Evolutionary conservation across 1,140 invertebrate genomes (phyloP).

Genomic region (Ephestia elutella): DNA sequence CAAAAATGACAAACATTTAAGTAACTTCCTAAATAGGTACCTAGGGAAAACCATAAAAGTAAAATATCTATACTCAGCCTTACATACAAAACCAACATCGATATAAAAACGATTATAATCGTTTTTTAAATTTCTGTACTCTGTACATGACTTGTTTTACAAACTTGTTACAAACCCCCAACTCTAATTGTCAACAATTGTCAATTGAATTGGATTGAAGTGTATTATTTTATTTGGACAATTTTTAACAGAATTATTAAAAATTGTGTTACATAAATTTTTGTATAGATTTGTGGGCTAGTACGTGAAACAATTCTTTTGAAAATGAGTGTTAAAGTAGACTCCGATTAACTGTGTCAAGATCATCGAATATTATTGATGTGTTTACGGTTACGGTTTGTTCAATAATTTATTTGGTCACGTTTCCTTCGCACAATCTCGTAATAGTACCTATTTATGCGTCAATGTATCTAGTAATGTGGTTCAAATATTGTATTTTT

Average conservation of each 20-base stretch:
- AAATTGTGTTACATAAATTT: background rate
- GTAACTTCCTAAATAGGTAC: no score
- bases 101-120: no score
- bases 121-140: no score
- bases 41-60: no score
- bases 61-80: no score
- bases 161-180: no score
- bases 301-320: background rate
- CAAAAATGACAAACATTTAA: no score
- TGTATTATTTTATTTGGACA: background rate
- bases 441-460: background rate
- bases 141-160: no score
- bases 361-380: constrained; percentile 37
- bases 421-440: constrained; percentile 26
- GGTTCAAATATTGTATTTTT: no score
- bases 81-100: no score
- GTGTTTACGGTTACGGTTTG: constrained; percentile 60
- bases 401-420: constrained; percentile 45
- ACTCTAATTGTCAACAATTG: background rate
- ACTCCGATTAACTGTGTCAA: constrained; percentile 17
- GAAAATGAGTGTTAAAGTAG: constrained; percentile 4
- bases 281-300: background rate
- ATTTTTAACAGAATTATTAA: background rate
- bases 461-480: background rate
- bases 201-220: background rate